Evolutionary conservation across 2,797 vertebrate species (phyloP).

Genomic region (Clamator glandarius): DNA sequence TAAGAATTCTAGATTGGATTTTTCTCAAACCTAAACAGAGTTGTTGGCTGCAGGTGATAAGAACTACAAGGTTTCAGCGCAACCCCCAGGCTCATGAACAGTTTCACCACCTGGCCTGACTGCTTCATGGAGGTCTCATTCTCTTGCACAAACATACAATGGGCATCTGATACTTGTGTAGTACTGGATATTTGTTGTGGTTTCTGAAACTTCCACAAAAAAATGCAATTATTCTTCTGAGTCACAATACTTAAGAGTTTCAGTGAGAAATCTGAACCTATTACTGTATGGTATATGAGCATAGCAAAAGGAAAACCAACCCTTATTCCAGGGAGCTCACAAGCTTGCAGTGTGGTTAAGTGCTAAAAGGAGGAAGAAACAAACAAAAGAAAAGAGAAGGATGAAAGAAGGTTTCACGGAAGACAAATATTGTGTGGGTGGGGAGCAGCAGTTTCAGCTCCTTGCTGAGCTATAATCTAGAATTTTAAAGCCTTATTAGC

Average conservation of each 20-base stretch:
- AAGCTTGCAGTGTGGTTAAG: background rate
- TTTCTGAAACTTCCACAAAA: background rate
- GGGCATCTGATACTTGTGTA: background rate
- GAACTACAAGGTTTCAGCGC: background rate
- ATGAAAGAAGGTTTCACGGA: constrained; percentile 30
- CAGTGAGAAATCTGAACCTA: background rate
- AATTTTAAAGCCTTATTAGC: background rate
- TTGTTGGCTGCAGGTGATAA: background rate
- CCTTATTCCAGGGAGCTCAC: background rate
- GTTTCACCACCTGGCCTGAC: background rate
- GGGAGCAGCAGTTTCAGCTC: background rate
- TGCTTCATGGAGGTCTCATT: background rate
- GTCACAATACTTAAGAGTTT: background rate
- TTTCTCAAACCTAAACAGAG: background rate
- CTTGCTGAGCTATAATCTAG: background rate
- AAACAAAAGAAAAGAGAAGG: background rate
- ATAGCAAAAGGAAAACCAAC: background rate
- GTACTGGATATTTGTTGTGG: background rate
- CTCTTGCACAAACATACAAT: background rate
- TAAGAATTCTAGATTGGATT: background rate
- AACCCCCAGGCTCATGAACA: background rate
- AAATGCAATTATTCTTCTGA: background rate
- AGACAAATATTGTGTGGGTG: constrained; percentile 6
- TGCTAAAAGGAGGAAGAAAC: constrained; percentile 3
- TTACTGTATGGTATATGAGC: background rate